A percentile compares a stretch with the other conserved stretches of the same genome.
phyloP scores from a whole-genome alignment of 2,113 vertebrate genomes.

The Tetrao urogallus region DNA sequence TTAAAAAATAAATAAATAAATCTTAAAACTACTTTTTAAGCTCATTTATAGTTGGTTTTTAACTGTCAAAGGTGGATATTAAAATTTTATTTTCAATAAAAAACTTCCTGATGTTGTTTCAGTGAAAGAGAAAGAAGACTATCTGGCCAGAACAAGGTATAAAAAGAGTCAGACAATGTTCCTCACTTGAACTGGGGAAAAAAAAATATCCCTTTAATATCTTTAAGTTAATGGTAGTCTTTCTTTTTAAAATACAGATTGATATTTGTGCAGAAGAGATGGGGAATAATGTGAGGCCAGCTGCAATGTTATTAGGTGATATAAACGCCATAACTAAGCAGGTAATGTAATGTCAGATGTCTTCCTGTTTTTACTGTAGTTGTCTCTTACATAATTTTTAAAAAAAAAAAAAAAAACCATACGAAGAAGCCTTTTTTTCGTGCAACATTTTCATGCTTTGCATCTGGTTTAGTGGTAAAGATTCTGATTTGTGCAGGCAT shows the following conservation, averaged over 20 bases:
- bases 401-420: neutral
- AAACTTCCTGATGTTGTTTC: neutral
- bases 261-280: slow-evolving; percentile 96
- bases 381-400: neutral
- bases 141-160: neutral
- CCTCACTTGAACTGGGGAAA: neutral
- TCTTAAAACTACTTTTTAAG: neutral
- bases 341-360: slow-evolving; percentile 69
- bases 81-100: slow-evolving; percentile 4
- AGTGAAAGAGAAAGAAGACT: neutral
- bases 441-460: neutral
- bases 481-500: neutral
- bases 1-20: too few species aligned
- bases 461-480: neutral
- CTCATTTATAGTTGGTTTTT: neutral
- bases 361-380: neutral
- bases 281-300: slow-evolving; percentile 93
- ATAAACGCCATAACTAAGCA: slow-evolving; percentile 85
- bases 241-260: slow-evolving; percentile 77
- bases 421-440: neutral
- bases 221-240: neutral
- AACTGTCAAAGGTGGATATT: neutral
- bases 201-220: neutral
- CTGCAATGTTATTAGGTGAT: slow-evolving; percentile 89
- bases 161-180: neutral